phyloP scores from a whole-genome alignment of 2,888 invertebrate species.

The Eupeodes latifasciatus region DNA sequence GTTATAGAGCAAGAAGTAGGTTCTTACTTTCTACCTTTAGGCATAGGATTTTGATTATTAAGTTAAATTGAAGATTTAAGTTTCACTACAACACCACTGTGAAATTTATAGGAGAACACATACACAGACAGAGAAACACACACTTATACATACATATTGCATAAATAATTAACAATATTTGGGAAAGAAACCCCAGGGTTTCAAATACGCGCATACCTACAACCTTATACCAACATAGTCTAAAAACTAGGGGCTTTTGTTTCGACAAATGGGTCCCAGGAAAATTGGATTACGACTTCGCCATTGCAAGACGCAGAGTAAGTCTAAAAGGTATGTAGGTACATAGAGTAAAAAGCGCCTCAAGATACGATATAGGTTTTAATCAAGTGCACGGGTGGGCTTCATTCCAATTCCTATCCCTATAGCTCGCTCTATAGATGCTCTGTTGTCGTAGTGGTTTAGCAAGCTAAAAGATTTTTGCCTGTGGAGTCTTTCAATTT shows the following conservation, averaged over 20 bases:
- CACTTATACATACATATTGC: neutral
- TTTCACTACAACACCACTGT: neutral
- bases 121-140: no score
- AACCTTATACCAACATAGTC: no score
- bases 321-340: neutral
- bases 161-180: conserved; percentile 18
- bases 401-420: no score
- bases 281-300: conserved; percentile 18
- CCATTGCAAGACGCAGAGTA: neutral
- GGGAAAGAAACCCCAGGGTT: neutral
- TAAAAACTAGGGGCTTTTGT: neutral
- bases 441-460: conserved; percentile 21
- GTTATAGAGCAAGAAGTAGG: neutral
- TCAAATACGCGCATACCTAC: neutral
- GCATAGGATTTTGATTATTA: neutral
- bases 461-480: conserved; percentile 12
- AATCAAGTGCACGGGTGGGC: conserved; percentile 46
- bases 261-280: neutral
- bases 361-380: conserved; percentile 53
- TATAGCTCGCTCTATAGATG: no score
- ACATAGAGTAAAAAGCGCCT: neutral
- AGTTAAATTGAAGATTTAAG: conserved; percentile 22
- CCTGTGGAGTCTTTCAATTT: conserved; percentile 49
- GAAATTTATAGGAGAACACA: neutral
- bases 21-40: neutral